These are phyloP conservation scores for Metellina segmentata DNA, from an alignment of 2,888 invertebrate genomes.

Conservation along the genomic window DNA sequence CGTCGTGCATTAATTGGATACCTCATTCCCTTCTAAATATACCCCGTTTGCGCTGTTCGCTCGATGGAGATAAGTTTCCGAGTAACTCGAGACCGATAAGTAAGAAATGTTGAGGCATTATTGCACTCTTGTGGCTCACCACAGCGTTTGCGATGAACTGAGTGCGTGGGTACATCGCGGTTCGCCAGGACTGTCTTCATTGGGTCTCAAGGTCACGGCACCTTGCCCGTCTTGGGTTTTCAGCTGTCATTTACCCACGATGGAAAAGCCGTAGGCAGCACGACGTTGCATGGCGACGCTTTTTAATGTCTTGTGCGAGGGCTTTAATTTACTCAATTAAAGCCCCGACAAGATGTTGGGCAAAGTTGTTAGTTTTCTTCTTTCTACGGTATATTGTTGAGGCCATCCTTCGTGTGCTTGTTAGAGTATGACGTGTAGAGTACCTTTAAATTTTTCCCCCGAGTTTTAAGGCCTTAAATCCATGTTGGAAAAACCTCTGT, in stretches of 20 bases:
- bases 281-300: constrained; percentile 12
- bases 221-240: constrained; percentile 33
- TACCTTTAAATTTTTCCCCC: too few species aligned
- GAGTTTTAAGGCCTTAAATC: too few species aligned
- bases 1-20: too few species aligned
- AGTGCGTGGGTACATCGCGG: background rate
- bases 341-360: background rate
- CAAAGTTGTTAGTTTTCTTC: background rate
- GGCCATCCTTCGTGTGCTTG: too few species aligned
- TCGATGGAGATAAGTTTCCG: too few species aligned
- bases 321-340: background rate
- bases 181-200: background rate
- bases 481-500: background rate
- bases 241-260: constrained; percentile 18
- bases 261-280: constrained; percentile 23
- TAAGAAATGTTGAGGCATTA: too few species aligned
- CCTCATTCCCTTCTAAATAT: too few species aligned
- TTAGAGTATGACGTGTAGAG: too few species aligned
- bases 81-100: too few species aligned
- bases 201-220: constrained; percentile 61
- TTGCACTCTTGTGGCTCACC: too few species aligned
- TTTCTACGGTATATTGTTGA: background rate
- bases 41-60: too few species aligned
- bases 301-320: constrained; percentile 9
- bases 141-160: too few species aligned